Evolutionary conservation across 2,113 vertebrate genomes (phyloP).

Genomic region (Lethenteron reissneri): DNA sequence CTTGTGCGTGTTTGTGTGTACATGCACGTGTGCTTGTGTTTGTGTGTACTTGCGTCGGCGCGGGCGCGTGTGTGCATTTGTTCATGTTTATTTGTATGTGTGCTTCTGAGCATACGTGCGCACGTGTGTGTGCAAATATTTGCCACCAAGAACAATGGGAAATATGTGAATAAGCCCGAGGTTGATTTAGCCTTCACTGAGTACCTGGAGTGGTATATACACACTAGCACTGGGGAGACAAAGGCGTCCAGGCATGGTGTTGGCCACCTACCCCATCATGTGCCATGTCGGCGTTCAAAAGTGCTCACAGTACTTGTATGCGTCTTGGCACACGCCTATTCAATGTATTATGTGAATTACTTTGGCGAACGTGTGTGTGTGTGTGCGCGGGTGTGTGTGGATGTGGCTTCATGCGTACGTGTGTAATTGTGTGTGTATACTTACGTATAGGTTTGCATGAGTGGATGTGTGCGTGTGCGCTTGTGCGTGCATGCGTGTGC

Average conservation of each 20-base stretch:
- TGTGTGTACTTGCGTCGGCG: background rate
- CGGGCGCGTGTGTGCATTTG: background rate
- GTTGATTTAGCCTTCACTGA: too few relatives aligned
- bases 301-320: too few relatives aligned
- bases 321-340: too few relatives aligned
- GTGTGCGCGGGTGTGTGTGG: background rate
- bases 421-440: too few relatives aligned
- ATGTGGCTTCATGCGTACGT: background rate
- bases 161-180: too few relatives aligned
- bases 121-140: background rate
- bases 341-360: too few relatives aligned
- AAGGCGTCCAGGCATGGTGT: too few relatives aligned
- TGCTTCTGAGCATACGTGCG: background rate
- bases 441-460: conserved; percentile 7
- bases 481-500: conserved; percentile 8
- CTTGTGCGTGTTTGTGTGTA: background rate
- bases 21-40: background rate
- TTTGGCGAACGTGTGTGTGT: background rate
- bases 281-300: too few relatives aligned
- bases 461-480: conserved; percentile 16
- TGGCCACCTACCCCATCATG: too few relatives aligned
- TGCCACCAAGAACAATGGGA: too few relatives aligned
- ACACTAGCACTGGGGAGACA: too few relatives aligned
- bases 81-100: background rate
- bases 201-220: too few relatives aligned